Conservation (phyloP, 2,888 invertebrate species). For the Dendrolimus pini region DNA sequence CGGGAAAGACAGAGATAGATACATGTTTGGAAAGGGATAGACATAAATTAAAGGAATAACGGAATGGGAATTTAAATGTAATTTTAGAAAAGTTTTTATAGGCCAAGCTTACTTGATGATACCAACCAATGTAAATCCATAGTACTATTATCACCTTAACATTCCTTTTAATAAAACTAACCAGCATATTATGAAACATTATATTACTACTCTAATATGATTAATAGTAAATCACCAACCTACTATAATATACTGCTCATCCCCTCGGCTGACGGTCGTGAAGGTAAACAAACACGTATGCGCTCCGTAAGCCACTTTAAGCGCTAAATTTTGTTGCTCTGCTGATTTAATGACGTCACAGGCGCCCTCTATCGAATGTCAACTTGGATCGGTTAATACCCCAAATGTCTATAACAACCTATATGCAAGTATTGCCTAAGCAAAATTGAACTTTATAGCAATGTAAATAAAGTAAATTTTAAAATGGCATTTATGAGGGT, state of each 20-base stretch:
- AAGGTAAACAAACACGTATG: background rate
- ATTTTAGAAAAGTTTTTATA: too few species aligned
- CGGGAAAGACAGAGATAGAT: too few species aligned
- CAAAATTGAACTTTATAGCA: conserved; percentile 4
- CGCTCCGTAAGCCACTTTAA: conserved; percentile 24
- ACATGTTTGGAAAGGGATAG: too few species aligned
- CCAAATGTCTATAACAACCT: conserved; percentile 12
- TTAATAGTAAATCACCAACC: too few species aligned
- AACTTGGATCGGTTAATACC: conserved; percentile 54
- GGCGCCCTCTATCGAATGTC: conserved; percentile 72
- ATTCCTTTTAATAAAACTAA: too few species aligned
- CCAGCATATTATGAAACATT: too few species aligned
- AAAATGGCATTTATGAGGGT: rapidly evolving
- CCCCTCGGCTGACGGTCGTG: background rate
- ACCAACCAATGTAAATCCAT: too few species aligned
- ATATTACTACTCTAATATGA: too few species aligned
- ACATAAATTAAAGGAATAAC: too few species aligned
- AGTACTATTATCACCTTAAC: too few species aligned
- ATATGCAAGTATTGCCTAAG: conserved; percentile 7
- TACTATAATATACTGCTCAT: background rate
- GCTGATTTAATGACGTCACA: conserved; percentile 76
- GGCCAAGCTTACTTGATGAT: too few species aligned
- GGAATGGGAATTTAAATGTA: too few species aligned
- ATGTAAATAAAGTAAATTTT: conserved; percentile 9
- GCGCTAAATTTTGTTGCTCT: conserved; percentile 66